Percentiles rank a stretch among this genome's conserved stretches.
Evolutionary conservation across 2,888 invertebrate genomes (phyloP).

Genomic region (Thereva nobilitata): DNA sequence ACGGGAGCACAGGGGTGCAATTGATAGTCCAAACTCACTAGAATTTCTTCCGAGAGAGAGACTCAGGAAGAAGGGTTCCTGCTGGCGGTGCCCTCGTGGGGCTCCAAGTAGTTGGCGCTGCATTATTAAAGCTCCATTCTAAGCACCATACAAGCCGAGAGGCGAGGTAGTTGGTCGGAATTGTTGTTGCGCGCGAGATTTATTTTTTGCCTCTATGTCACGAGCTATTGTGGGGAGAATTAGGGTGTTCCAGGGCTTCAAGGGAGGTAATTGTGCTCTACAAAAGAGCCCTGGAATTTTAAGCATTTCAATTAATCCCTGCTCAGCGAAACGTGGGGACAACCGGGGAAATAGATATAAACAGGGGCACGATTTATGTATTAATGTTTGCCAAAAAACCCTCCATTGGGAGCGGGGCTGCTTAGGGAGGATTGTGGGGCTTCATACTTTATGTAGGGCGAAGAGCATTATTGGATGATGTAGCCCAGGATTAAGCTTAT

Average conservation of each 20-base stretch:
- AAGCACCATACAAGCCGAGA: not conserved
- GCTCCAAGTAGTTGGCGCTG: constrained; percentile 9
- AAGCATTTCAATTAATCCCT: constrained; percentile 59
- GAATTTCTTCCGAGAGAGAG: not conserved
- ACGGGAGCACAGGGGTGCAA: constrained; percentile 18
- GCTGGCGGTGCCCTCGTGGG: not conserved
- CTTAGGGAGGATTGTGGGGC: not conserved
- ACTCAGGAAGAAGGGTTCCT: constrained; percentile 7
- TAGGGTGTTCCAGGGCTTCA: constrained; percentile 33
- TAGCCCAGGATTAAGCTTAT: constrained; percentile 23
- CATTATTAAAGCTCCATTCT: constrained; percentile 25
- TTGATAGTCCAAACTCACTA: not conserved
- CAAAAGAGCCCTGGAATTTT: constrained; percentile 56
- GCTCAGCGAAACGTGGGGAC: constrained; percentile 51
- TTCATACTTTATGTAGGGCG: constrained; percentile 2
- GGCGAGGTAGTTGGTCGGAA: constrained; percentile 18
- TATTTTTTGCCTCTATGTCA: constrained; percentile 21
- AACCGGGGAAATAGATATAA: constrained; percentile 41
- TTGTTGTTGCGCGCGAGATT: constrained; percentile 18
- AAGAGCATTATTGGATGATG: constrained; percentile 7
- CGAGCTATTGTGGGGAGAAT: constrained; percentile 16
- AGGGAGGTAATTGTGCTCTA: constrained; percentile 56
- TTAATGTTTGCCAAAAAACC: constrained; percentile 23
- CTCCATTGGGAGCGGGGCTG: not conserved
- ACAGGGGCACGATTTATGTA: constrained; percentile 31